These are phyloP conservation scores for Rhabdomys dilectus DNA, from an alignment of 2,113 vertebrate genomes.

Conservation along the genomic window DNA sequence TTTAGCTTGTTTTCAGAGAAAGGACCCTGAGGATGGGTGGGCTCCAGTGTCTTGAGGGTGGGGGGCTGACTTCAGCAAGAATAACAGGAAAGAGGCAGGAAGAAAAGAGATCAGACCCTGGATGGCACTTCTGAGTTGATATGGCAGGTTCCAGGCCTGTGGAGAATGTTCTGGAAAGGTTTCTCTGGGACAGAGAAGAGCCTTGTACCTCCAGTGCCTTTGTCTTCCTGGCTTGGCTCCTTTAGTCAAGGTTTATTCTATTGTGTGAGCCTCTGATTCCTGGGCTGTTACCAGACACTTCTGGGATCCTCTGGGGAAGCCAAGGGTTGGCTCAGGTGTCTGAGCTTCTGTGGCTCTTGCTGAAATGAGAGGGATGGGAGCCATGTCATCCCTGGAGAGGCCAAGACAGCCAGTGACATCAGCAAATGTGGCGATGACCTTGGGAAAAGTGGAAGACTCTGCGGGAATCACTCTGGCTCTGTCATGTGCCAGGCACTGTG, in stretches of 20 bases:
- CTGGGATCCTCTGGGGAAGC: not conserved
- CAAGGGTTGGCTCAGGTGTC: not conserved
- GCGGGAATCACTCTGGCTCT: not conserved
- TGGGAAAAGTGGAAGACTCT: not conserved
- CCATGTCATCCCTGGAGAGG: not conserved
- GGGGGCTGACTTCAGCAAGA: not conserved
- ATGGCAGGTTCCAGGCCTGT: not conserved
- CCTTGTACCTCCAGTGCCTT: not conserved
- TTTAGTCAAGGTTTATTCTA: not conserved
- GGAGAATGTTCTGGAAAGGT: not conserved
- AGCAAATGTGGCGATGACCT: not conserved
- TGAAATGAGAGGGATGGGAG: not conserved
- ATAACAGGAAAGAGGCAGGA: not conserved
- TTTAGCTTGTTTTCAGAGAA: not conserved
- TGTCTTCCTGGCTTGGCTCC: not conserved
- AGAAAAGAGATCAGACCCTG: not conserved
- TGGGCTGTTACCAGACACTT: not conserved
- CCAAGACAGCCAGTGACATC: not conserved
- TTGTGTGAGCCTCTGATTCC: not conserved
- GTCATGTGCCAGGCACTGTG: not conserved
- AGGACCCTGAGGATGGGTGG: not conserved
- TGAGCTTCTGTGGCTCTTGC: not conserved
- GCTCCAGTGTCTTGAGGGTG: not conserved
- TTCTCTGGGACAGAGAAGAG: not conserved
- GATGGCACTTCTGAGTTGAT: not conserved